These are phyloP conservation scores for Argyrosomus japonicus DNA, from an alignment of 2,113 vertebrate species.

Conservation along the genomic window DNA sequence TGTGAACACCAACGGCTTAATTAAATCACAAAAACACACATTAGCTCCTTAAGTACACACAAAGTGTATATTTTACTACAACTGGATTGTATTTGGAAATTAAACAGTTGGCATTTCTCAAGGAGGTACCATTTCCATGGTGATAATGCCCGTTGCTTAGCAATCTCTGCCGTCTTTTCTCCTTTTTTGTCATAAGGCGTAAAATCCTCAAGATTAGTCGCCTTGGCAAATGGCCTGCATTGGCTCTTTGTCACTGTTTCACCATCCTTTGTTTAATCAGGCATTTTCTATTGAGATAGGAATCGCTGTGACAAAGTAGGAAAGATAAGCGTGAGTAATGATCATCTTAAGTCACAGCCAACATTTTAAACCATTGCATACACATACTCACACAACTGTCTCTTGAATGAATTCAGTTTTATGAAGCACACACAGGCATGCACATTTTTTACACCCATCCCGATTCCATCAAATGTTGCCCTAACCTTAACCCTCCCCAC, in stretches of 20 bases:
- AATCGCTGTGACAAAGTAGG: conserved; percentile 61
- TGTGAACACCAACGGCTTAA: conserved; percentile 18
- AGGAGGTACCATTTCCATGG: conserved; percentile 59
- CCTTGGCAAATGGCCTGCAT: conserved; percentile 56
- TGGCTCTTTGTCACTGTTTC: conserved; percentile 64
- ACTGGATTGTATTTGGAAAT: conserved; percentile 45
- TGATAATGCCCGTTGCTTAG: conserved; percentile 58
- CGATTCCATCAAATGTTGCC: conserved; percentile 1
- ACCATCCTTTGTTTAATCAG: conserved; percentile 69
- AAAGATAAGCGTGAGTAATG: conserved; percentile 70
- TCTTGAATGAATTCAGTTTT: conserved; percentile 28
- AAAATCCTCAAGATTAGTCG: conserved; percentile 66
- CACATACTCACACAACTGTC: conserved; percentile 15
- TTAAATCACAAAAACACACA: conserved; percentile 32
- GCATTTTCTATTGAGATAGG: conserved; percentile 62
- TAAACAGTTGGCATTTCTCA: conserved; percentile 44
- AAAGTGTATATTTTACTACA: conserved; percentile 41
- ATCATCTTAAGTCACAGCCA: conserved; percentile 62
- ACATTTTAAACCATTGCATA: conserved; percentile 49
- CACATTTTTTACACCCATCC: neutral
- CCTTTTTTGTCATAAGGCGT: conserved; percentile 35
- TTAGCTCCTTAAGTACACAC: conserved; percentile 25
- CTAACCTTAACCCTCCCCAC: conserved; percentile 25
- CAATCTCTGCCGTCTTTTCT: conserved; percentile 44
- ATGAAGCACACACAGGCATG: conserved; percentile 6